A percentile compares a stretch with the other conserved stretches of the same genome.
phyloP scores from a whole-genome alignment of 2,888 invertebrate species.

The Machimus rusticus region DNA sequence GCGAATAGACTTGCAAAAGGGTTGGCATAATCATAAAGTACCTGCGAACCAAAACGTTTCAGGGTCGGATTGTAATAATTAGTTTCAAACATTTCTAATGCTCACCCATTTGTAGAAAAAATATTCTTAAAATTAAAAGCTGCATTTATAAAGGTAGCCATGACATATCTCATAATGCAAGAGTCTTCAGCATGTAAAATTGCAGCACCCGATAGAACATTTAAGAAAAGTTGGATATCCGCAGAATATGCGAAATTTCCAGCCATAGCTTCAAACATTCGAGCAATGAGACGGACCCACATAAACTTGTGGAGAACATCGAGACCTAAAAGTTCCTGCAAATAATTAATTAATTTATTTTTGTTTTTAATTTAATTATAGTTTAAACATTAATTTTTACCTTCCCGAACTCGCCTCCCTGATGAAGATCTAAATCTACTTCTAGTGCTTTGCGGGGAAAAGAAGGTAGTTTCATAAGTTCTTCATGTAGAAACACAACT shows the following conservation, averaged over 20 bases:
- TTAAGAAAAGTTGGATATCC: slow-evolving; percentile 96
- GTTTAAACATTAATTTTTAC: slow-evolving; percentile 59
- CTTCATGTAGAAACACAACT: slow-evolving; percentile 98
- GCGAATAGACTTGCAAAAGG: slow-evolving; percentile 93
- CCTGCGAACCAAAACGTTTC: slow-evolving; percentile 61
- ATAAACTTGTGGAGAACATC: slow-evolving; percentile 98
- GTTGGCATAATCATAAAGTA: slow-evolving; percentile 98
- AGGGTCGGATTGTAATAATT: background rate
- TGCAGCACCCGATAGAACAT: slow-evolving; percentile 95
- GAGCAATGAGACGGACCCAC: slow-evolving; percentile 95
- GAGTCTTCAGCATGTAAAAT: slow-evolving; percentile 97
- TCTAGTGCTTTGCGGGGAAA: slow-evolving; percentile 98
- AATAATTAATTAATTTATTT: background rate
- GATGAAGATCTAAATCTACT: slow-evolving; percentile 91
- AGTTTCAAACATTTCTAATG: slow-evolving; percentile 36
- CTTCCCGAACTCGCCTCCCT: slow-evolving; percentile 87
- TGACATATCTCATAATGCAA: slow-evolving; percentile 91
- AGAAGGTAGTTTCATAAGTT: slow-evolving; percentile 96
- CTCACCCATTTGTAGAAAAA: slow-evolving; percentile 93
- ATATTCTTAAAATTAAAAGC: slow-evolving; percentile 98
- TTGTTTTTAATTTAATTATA: background rate
- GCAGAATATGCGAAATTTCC: slow-evolving; percentile 96
- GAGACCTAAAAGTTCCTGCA: slow-evolving; percentile 82
- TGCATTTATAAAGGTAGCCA: slow-evolving; percentile 97
- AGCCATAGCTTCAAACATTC: slow-evolving; percentile 98